Evolutionary conservation across 2,113 vertebrate genomes (phyloP), one percentile per base, ranked within the genome.

Genomic region (Eublepharis macularius): DNA sequence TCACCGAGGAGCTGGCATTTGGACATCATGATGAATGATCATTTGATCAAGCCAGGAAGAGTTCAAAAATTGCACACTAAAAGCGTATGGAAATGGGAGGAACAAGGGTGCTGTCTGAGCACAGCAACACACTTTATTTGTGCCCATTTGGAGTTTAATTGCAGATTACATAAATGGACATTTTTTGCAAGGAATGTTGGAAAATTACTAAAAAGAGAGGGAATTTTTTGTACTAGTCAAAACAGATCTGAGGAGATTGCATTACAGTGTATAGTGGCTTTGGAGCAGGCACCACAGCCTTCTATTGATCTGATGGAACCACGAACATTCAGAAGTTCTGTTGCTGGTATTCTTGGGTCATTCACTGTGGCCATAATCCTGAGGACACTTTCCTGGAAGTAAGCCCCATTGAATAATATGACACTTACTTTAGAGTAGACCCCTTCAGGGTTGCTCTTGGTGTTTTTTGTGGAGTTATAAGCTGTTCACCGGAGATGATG

Each of bases 401-500:
- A 51, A 51, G 49, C 12, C 12, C 49, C 49, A 51, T 51, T 51
- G 4, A 51, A 4, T 51, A 51, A 51, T 13, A 51, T 51, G 49
- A 13, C n/a, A 11, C 49, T 51, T 51, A 51, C 49, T 51, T 51
- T 13, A 13, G 49, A 51, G 49, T 11, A 51, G 49, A 51, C 49
- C 12, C 12, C 12, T 51, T 51, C 49, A 51, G 49, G 49, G 14
- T 51, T 13, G 14, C 49, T 51, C n/a, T n/a, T 13, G 14, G 24
- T 85, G 51, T 85, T 73, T 68, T 85, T 77, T 85, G 45, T 85
- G 84, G 84, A 85, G 76, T 77, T 85, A 68, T 85, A 68, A 72
- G 80, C 68, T 80, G 54, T 85, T 76, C 39, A 60, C 41, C 21
- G 76, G 51, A 85, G 76, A 85, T 80, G 76, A 60, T 80, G 80